phyloP scores from a whole-genome alignment of 2,888 invertebrate species.

The Aquatica leii region DNA sequence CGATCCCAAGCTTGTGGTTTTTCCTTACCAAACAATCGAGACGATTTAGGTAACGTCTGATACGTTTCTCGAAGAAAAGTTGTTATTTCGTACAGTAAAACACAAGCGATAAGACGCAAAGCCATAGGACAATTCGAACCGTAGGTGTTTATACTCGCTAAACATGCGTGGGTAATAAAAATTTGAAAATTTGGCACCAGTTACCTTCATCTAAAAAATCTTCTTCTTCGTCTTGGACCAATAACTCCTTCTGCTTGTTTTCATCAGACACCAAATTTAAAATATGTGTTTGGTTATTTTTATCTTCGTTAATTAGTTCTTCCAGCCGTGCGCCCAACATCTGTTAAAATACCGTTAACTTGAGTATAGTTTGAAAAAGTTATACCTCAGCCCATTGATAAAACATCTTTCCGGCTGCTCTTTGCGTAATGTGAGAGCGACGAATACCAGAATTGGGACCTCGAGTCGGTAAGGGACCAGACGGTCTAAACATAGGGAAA shows the following conservation, averaged over 20 bases:
- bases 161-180: conserved; percentile 36
- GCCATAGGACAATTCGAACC: conserved; percentile 90
- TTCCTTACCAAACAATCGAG: conserved; percentile 76
- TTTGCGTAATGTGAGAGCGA: conserved; percentile 77
- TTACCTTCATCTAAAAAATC: conserved; percentile 96
- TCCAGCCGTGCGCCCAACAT: conserved; percentile 89
- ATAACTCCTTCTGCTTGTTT: conserved; percentile 78
- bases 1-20: conserved; percentile 84
- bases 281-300: conserved; percentile 73
- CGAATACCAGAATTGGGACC: conserved; percentile 59
- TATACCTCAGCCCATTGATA: conserved; percentile 92
- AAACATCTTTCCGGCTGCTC: conserved; percentile 95
- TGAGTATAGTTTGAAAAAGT: conserved; percentile 58
- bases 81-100: conserved; percentile 95
- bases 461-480: conserved; percentile 67
- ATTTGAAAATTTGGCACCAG: neutral
- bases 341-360: conserved; percentile 53
- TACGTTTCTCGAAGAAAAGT: conserved; percentile 97
- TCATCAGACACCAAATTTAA: conserved; percentile 76
- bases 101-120: conserved; percentile 90
- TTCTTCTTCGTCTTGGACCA: conserved; percentile 91
- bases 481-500: conserved; percentile 76
- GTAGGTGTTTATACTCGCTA: conserved; percentile 63
- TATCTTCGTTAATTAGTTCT: conserved; percentile 87
- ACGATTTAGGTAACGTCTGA: conserved; percentile 81